These are phyloP conservation scores for Agrenia bidenticulata DNA, from an alignment of 2,888 invertebrate species.

Conservation along the genomic window DNA sequence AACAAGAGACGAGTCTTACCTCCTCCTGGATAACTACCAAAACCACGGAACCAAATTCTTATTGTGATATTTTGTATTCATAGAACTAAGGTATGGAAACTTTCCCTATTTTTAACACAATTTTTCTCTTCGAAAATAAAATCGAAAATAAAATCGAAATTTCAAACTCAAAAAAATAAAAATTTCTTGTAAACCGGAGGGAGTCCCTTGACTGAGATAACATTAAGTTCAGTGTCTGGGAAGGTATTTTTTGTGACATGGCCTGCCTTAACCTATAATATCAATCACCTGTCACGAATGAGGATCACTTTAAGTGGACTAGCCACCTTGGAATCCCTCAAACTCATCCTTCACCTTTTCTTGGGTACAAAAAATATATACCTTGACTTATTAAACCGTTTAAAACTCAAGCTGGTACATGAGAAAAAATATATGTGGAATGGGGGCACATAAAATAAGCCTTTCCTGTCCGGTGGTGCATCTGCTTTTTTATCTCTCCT, in stretches of 20 bases:
- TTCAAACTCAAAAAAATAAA: background rate
- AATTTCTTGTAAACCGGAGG: too few species aligned
- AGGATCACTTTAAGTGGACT: conserved; percentile 49
- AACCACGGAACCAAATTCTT: conserved; percentile 52
- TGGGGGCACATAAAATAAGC: too few species aligned
- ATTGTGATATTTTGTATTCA: conserved; percentile 53
- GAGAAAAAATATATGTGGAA: too few species aligned
- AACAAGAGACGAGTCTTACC: background rate
- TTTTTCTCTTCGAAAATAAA: too few species aligned
- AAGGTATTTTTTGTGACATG: too few species aligned
- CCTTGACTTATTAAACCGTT: too few species aligned
- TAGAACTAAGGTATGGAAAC: conserved; percentile 35
- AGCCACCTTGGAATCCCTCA: conserved; percentile 39
- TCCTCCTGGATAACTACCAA: conserved; percentile 36
- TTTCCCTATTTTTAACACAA: too few species aligned
- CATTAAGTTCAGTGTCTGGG: too few species aligned
- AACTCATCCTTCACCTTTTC: conserved; percentile 12
- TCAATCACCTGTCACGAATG: conserved; percentile 50
- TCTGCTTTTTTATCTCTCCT: too few species aligned
- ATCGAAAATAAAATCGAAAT: conserved; percentile 7
- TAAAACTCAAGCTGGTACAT: too few species aligned
- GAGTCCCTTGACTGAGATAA: too few species aligned
- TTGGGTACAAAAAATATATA: background rate
- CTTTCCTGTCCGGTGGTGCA: too few species aligned
- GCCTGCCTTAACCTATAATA: conserved; percentile 14